These are phyloP conservation scores for Propithecus deckenii DNA, from an alignment of 2,797 vertebrate genomes.

Conservation along the genomic window DNA sequence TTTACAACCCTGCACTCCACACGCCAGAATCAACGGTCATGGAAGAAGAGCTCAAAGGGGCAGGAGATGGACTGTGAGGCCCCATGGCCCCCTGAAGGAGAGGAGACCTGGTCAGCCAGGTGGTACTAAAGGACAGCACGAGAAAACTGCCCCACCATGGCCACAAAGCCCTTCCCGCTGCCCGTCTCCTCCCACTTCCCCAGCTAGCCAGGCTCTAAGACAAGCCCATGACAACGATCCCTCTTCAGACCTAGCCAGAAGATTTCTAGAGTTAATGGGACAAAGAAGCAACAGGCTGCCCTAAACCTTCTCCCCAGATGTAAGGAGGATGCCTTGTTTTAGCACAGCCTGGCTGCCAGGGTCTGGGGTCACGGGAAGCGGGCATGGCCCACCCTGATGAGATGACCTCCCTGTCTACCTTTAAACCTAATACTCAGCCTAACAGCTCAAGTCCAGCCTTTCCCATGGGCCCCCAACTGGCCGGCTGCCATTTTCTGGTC, in stretches of 20 bases:
- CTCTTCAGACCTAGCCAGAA: background rate
- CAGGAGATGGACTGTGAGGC: background rate
- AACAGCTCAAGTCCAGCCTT: background rate
- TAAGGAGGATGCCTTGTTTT: background rate
- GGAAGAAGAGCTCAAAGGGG: background rate
- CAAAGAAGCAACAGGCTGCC: background rate
- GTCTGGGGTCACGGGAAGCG: background rate
- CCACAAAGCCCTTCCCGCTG: background rate
- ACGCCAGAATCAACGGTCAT: background rate
- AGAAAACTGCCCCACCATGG: background rate
- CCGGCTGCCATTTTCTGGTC: background rate
- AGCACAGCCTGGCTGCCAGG: background rate
- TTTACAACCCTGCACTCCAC: background rate
- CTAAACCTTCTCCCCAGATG: background rate
- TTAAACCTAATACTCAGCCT: background rate
- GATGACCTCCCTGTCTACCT: background rate
- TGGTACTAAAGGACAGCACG: background rate
- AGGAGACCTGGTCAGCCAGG: background rate
- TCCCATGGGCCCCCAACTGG: background rate
- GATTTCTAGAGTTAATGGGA: background rate
- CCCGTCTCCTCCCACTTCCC: background rate
- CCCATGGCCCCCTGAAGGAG: background rate
- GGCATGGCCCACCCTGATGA: background rate
- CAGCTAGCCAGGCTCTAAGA: background rate
- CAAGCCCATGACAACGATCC: background rate